These are phyloP conservation scores for Petrocephalus sullivani DNA, from an alignment of 2,797 vertebrate species.

Conservation along the genomic window DNA sequence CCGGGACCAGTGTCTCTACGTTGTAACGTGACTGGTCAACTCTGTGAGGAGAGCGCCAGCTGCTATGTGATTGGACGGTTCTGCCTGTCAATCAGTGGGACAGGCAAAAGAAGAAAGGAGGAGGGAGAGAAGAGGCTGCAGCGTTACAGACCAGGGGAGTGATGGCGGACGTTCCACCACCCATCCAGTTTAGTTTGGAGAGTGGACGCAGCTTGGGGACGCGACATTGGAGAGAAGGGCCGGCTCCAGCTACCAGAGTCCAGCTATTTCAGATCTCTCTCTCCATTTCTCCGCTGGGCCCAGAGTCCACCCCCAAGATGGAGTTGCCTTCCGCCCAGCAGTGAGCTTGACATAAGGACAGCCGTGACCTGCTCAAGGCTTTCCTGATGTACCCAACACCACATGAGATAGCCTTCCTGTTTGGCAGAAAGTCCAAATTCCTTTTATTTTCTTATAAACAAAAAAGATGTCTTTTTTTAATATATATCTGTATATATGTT, in stretches of 20 bases:
- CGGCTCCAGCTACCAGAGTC: conserved; percentile 67
- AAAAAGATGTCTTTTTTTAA: conserved; percentile 82
- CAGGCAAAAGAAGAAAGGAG: conserved; percentile 58
- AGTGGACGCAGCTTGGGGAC: conserved; percentile 63
- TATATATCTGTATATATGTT: conserved; percentile 81
- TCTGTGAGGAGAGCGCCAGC: conserved; percentile 52
- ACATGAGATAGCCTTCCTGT: conserved; percentile 57
- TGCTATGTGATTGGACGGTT: conserved; percentile 58
- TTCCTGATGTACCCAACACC: conserved; percentile 57
- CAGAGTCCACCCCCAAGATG: conserved; percentile 66
- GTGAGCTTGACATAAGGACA: conserved; percentile 67
- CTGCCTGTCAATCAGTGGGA: conserved; percentile 56
- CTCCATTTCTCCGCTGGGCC: conserved; percentile 64
- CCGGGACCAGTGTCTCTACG: conserved; percentile 51
- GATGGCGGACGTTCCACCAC: conserved; percentile 62
- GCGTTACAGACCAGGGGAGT: conserved; percentile 59
- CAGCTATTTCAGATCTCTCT: conserved; percentile 58
- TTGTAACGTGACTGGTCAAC: conserved; percentile 47
- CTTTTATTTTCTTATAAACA: conserved; percentile 53
- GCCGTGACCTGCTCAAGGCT: conserved; percentile 61
- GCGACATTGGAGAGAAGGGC: conserved; percentile 55
- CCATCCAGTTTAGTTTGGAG: conserved; percentile 67
- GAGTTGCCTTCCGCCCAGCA: conserved; percentile 66
- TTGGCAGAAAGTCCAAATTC: conserved; percentile 77
- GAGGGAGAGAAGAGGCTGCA: conserved; percentile 62